Base-by-base conservation (phyloP, 2,797 vertebrate species). In the Cryptoblepharus egeriae region DNA sequence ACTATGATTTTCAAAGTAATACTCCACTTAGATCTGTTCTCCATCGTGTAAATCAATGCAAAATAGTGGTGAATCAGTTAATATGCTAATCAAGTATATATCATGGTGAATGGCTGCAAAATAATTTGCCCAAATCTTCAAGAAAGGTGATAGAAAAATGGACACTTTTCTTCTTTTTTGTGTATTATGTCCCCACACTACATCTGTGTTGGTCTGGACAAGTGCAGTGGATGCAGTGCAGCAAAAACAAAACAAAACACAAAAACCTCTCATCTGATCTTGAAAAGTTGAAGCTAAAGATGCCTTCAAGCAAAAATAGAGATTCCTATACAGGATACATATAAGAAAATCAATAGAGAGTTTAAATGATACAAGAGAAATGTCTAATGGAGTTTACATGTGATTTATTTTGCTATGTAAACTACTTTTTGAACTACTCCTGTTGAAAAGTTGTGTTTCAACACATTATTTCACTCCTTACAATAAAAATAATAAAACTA, bases 11-110 rank as follows among this genome's bases (percentile, higher is more conserved):
- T 76, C 37, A 83, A 55, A 75, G 67, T 70, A 63, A 57, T 75
- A 80, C 10, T 79, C 32, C 85, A 24, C 12, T 81, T 65, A 63
- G 57, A 63, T 70, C 42, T 76, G 57, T 70, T 82, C 64, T 45
- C 49, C 32, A 70, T 69, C 16, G 32, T 6, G 5, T 52, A 77
- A 76, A 77, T 61, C 16, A 81, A 70, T 69, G 55, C 8, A 35
- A 69, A 69, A 60, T 4, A 61, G 5, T n/a, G 22, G 64, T 69
- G 55, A 82, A 76, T 82, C 64, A 69, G 63, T 82, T 70, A 61
- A 49, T 70, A 32, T 45, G 55, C 45, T 75, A 49, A 75, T 37
- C 12, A 30, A 52, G 39, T 60, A 77, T 32, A 61, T 5, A 68
- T 63, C 76, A 61, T 65, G 70, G 72, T 73, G 72, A 73, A 73